phyloP scores from a whole-genome alignment of 2,888 invertebrate species.

The Dorcus parallelipipedus region DNA sequence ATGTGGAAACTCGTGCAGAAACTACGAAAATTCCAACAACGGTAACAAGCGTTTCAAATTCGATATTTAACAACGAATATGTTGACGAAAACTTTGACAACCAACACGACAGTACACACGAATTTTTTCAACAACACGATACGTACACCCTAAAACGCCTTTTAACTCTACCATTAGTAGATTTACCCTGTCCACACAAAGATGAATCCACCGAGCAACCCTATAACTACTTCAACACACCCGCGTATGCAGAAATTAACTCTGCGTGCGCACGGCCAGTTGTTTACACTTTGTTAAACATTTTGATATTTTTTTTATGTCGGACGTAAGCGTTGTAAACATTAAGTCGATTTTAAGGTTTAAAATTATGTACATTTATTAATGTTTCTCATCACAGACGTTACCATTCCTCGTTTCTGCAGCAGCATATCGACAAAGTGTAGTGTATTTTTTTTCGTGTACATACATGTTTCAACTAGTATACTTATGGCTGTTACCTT shows the following conservation, averaged over 20 bases:
- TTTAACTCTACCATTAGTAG: constrained; percentile 37
- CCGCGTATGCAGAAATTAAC: constrained; percentile 34
- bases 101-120: too few species aligned
- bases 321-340: too few species aligned
- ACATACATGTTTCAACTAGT: constrained; percentile 27
- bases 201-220: constrained; percentile 37
- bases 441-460: constrained; percentile 13
- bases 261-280: constrained; percentile 11
- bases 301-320: too few species aligned
- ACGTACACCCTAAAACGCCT: constrained; percentile 28
- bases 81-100: too few species aligned
- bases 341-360: too few species aligned
- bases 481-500: constrained; percentile 28
- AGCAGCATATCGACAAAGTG: constrained; percentile 1
- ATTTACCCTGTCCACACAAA: constrained; percentile 46
- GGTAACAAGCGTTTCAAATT: constrained; percentile 24
- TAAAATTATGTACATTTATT: too few species aligned
- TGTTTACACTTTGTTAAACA: too few species aligned
- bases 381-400: too few species aligned
- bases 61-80: constrained; percentile 3
- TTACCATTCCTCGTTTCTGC: neutral
- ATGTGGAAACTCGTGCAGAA: constrained; percentile 51
- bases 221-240: constrained; percentile 35
- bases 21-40: constrained; percentile 16
- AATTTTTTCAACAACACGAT: neutral